A percentile compares a stretch with the other conserved stretches of the same genome.
phyloP scores from a whole-genome alignment of 2,888 invertebrate species.

The Lasius platythorax region DNA sequence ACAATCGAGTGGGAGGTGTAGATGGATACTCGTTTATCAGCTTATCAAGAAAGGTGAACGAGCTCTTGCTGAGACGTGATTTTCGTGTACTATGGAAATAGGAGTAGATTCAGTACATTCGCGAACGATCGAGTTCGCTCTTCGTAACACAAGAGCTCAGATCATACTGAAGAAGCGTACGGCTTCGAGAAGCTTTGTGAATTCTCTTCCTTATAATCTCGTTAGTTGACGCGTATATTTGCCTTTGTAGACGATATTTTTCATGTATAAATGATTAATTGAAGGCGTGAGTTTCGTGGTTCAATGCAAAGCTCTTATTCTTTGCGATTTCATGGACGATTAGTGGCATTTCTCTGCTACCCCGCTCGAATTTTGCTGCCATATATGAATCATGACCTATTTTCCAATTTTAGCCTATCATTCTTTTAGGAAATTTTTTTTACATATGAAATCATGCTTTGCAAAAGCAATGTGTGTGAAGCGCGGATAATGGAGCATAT shows the following conservation, averaged over 20 bases:
- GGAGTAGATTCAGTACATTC: not conserved
- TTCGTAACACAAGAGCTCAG: not conserved
- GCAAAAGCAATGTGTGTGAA: not conserved
- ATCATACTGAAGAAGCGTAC: not conserved
- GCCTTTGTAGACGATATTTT: not conserved
- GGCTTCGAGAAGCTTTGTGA: not conserved
- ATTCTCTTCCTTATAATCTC: not conserved
- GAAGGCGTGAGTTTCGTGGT: not conserved
- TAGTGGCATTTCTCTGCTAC: conserved; percentile 6
- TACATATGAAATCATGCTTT: not conserved
- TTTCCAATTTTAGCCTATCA: not conserved
- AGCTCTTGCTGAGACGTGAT: not conserved
- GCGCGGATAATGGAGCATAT: not conserved
- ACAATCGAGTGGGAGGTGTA: not conserved
- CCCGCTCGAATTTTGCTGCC: not conserved
- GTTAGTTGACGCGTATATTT: not conserved
- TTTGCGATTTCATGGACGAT: conserved; percentile 18
- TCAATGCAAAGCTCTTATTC: not conserved
- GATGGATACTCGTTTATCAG: not conserved
- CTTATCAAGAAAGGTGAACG: not conserved
- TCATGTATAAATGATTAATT: conserved; percentile 23
- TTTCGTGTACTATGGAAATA: conserved; percentile 6
- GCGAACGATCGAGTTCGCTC: conserved; percentile 4
- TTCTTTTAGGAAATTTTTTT: not conserved
- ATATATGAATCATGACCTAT: not conserved